Evolutionary conservation across 2,797 vertebrate genomes (phyloP).

Genomic region (Falco peregrinus): DNA sequence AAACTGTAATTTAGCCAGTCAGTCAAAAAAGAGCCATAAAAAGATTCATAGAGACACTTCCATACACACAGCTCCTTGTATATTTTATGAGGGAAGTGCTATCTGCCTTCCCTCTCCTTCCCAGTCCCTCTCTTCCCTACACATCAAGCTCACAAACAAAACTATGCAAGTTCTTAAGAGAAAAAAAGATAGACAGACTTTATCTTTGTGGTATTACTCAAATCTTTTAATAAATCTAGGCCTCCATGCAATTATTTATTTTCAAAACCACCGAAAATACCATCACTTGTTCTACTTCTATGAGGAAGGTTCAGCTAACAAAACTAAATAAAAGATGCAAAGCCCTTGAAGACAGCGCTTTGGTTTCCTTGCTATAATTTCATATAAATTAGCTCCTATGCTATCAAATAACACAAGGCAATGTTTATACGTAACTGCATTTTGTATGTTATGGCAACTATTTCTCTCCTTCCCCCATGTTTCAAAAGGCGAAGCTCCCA

Average conservation of each 20-base stretch:
- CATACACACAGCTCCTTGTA: background rate
- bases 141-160: slow-evolving; percentile 9
- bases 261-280: background rate
- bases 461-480: background rate
- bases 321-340: background rate
- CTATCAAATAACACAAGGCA: background rate
- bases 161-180: background rate
- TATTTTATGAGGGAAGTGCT: slow-evolving; percentile 66
- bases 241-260: background rate
- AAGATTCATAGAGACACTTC: slow-evolving; percentile 56
- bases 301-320: background rate
- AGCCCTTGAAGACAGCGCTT: background rate
- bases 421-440: background rate
- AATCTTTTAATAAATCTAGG: slow-evolving; percentile 23
- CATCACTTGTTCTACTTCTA: background rate
- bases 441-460: background rate
- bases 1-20: slow-evolving; percentile 60
- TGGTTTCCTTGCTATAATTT: background rate
- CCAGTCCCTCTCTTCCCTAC: background rate
- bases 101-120: background rate
- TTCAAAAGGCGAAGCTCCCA: background rate
- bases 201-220: background rate
- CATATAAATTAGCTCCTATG: background rate
- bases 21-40: slow-evolving; percentile 50
- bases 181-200: background rate